Evolutionary conservation across 2,888 invertebrate genomes (phyloP), one percentile per base, ranked within the genome.

Genomic region (Polydesmus complanatus): DNA sequence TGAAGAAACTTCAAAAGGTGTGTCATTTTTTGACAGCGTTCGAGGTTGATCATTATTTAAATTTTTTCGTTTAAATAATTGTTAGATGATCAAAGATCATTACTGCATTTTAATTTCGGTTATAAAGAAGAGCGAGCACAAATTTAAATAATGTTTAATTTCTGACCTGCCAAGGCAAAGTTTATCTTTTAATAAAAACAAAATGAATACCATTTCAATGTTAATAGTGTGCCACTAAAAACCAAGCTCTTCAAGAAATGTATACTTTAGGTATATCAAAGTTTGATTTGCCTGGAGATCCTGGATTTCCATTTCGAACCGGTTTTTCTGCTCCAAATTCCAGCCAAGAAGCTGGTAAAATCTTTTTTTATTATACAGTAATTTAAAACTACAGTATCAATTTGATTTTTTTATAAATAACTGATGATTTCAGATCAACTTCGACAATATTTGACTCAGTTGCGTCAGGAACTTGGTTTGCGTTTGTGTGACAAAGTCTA

Each of bases 231-330:
- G 82, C 86, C 5, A 90, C 83, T 68, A 92, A 90, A 73, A 83
- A 81, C 68, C 89, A 75, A 60, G 98, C 88, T 0, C 80, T 83
- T 67, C 93, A 94, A 71, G 98, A 99, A 73, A 91, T 99, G 90
- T 92, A 93, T 72, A 85, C 93, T 64, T 78, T 99, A 68, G 96
- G 96, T 1, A 88, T 95, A 69, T 87, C 89, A 0, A 88, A 88
- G 71, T 94, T 96, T 75, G 94, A 95, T 72, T 88, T 98, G 69
- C 98, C 98, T 3, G 98, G 98, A 11, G 97, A 98, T 66, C 71
- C 84, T 18, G 89, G 88, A 0, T 98, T 97, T 73, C 96, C 96
- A 1, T 78, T 98, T 19, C 96, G 96, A 76, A 86, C 93, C 14
- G 93, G 97, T 58, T 98, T 94, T 75, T 88, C 87, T 0, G 92